A percentile compares a stretch with the other conserved stretches of the same genome.
phyloP scores from a whole-genome alignment of 1,140 invertebrate species.

The Papilio glaucus region DNA sequence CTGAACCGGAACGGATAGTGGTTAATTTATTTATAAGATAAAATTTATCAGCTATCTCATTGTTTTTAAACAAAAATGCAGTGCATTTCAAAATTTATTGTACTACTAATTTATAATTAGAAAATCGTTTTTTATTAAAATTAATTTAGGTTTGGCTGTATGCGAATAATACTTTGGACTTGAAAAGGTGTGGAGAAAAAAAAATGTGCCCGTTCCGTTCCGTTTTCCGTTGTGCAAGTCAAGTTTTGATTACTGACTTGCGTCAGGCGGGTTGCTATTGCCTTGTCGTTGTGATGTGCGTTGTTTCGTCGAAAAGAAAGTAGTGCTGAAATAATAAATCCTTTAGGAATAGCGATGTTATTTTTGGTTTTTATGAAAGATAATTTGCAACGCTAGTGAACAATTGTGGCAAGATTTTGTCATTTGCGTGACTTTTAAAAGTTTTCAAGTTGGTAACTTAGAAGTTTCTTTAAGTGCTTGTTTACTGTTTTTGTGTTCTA shows the following conservation, averaged over 20 bases:
- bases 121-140: neutral
- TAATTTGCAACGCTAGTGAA: slow-evolving; percentile 42
- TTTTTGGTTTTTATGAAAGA: slow-evolving; percentile 19
- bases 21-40: too few species aligned
- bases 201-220: slow-evolving; percentile 15
- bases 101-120: too few species aligned
- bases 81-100: too few species aligned
- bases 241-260: slow-evolving; percentile 35
- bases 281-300: neutral
- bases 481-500: slow-evolving; percentile 39
- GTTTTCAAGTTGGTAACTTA: slow-evolving; percentile 56
- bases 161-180: neutral
- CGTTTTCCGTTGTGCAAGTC: slow-evolving; percentile 33
- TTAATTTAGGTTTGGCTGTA: slow-evolving; percentile 3
- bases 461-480: slow-evolving; percentile 53
- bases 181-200: neutral
- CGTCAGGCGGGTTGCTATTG: slow-evolving; percentile 6
- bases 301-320: slow-evolving; percentile 4
- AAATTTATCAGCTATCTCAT: too few species aligned
- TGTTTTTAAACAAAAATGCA: too few species aligned
- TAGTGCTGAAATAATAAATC: neutral
- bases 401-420: slow-evolving; percentile 49
- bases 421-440: slow-evolving; percentile 55
- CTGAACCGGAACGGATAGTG: too few species aligned
- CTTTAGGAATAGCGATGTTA: neutral